phyloP scores from a whole-genome alignment of 2,113 vertebrate genomes.

The Taxidea taxus region DNA sequence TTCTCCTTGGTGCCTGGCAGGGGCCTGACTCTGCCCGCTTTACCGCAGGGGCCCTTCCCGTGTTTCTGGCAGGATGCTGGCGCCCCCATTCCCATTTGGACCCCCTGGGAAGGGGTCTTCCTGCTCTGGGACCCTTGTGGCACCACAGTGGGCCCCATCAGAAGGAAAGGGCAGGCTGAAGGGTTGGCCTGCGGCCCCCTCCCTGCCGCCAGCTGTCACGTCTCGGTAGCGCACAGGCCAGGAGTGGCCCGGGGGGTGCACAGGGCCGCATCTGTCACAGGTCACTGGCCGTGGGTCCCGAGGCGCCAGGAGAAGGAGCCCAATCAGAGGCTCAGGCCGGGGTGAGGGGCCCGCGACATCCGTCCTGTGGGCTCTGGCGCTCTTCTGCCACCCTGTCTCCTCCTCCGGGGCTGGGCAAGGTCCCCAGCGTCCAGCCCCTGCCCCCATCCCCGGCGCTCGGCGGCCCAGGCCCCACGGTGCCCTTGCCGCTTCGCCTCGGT shows the following conservation, averaged over 20 bases:
- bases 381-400: accelerated
- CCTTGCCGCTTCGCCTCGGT: neutral
- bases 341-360: neutral
- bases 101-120: accelerated
- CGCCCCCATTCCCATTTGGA: neutral
- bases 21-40: too few species aligned
- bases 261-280: constrained; percentile 9
- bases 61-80: accelerated
- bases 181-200: neutral
- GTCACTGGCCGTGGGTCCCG: neutral
- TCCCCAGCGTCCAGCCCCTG: neutral
- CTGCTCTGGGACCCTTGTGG: neutral
- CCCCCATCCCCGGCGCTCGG: neutral
- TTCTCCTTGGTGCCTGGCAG: neutral
- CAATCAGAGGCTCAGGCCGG: accelerated
- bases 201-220: neutral
- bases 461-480: accelerated
- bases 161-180: neutral
- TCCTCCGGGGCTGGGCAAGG: neutral
- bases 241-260: neutral
- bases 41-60: accelerated
- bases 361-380: neutral
- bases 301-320: neutral
- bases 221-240: neutral
- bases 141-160: accelerated